These are phyloP conservation scores for Caenorhabditis inopinata DNA, from an alignment of 1,140 invertebrate genomes.

Conservation along the genomic window DNA sequence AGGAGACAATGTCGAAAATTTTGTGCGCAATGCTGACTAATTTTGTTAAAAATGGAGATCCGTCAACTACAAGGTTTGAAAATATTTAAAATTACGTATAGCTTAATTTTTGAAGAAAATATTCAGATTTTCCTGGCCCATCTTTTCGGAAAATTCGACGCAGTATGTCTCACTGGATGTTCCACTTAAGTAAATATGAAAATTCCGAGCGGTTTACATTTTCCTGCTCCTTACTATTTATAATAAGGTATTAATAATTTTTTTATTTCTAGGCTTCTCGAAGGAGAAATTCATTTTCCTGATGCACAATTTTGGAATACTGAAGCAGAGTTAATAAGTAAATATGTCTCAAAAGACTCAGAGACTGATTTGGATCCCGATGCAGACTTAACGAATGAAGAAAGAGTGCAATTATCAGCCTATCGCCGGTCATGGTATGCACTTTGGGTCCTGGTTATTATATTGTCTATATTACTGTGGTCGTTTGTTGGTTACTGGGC, in stretches of 20 bases:
- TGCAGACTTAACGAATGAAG: slow-evolving; percentile 51
- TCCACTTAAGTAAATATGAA: slow-evolving; percentile 56
- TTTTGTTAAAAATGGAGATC: slow-evolving; percentile 59
- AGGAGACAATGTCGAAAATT: slow-evolving; percentile 60
- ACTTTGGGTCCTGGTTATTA: slow-evolving; percentile 59
- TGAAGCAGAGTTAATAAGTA: slow-evolving; percentile 52
- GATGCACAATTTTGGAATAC: slow-evolving; percentile 62
- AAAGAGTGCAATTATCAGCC: slow-evolving; percentile 48
- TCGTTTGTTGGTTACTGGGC: slow-evolving; percentile 55
- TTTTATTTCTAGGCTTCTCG: slow-evolving; percentile 55
- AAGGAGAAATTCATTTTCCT: slow-evolving; percentile 60
- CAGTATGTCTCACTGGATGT: slow-evolving; percentile 58
- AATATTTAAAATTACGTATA: background rate
- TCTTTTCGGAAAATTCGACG: slow-evolving; percentile 5
- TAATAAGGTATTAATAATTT: slow-evolving; percentile 17
- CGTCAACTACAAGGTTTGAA: slow-evolving; percentile 59
- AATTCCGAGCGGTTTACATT: no score
- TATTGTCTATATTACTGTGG: slow-evolving; percentile 59
- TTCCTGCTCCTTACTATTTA: background rate
- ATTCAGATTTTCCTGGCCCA: slow-evolving; percentile 41
- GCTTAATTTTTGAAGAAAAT: slow-evolving; percentile 55
- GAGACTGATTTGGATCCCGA: slow-evolving; percentile 38
- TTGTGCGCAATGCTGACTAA: slow-evolving; percentile 63
- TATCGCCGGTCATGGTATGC: slow-evolving; percentile 63
- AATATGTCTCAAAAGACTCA: slow-evolving; percentile 42